These are phyloP conservation scores for Panulirus ornatus DNA, from an alignment of 1,140 invertebrate species.

Conservation along the genomic window DNA sequence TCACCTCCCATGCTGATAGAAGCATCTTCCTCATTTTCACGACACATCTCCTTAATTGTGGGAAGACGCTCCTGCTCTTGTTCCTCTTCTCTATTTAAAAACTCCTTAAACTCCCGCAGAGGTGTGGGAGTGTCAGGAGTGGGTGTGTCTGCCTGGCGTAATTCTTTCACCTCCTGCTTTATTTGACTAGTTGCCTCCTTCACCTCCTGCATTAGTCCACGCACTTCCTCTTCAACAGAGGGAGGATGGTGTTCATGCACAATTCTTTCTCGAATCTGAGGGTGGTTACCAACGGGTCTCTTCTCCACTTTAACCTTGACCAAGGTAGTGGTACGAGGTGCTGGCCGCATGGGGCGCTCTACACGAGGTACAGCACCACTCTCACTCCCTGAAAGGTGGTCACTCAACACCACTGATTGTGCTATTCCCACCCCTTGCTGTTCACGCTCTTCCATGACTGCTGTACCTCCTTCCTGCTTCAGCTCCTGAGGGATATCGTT, in stretches of 20 bases:
- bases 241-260: constrained; percentile 49
- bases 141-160: constrained; percentile 75
- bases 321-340: constrained; percentile 72
- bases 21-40: constrained; percentile 71
- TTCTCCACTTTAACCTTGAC: constrained; percentile 75
- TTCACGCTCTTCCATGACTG: constrained; percentile 38
- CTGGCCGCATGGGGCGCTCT: constrained; percentile 57
- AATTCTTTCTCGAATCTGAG: constrained; percentile 52
- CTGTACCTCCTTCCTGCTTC: constrained; percentile 53
- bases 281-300: constrained; percentile 58
- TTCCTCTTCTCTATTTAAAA: constrained; percentile 71
- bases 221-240: constrained; percentile 77
- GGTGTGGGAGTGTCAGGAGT: constrained; percentile 74
- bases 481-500: constrained; percentile 52
- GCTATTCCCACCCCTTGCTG: constrained; percentile 22
- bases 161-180: constrained; percentile 80
- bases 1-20: constrained; percentile 58
- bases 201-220: constrained; percentile 80
- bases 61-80: constrained; percentile 70
- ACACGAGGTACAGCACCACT: constrained; percentile 51
- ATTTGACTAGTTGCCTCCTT: constrained; percentile 80
- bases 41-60: constrained; percentile 71
- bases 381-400: constrained; percentile 47
- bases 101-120: constrained; percentile 74
- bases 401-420: constrained; percentile 19